Percentiles rank a stretch among this genome's conserved stretches.
These are phyloP conservation scores for Azemiops feae DNA, from an alignment of 2,113 vertebrate genomes.

Conservation along the genomic window DNA sequence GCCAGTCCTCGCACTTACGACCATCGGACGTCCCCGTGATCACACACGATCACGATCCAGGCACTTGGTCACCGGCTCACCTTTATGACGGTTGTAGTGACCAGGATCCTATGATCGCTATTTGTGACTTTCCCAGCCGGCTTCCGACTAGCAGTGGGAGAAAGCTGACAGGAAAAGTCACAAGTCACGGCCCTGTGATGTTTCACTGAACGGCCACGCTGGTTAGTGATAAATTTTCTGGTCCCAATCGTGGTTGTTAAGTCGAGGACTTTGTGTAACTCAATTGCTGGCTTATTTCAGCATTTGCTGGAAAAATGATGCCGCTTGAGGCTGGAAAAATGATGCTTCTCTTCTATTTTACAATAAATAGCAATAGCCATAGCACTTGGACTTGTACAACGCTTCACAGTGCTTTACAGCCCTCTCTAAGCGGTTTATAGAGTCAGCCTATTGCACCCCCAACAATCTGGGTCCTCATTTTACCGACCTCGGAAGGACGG, in stretches of 20 bases:
- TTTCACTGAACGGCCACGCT: background rate
- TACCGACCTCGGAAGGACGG: no score
- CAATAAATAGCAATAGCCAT: no score
- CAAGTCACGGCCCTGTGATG: background rate
- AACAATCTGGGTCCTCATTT: no score
- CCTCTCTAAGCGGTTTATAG: no score
- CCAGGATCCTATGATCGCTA: background rate
- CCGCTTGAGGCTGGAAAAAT: no score
- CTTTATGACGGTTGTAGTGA: background rate
- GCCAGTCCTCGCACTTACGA: background rate
- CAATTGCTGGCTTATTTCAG: background rate
- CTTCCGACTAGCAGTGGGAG: background rate
- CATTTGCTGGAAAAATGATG: background rate
- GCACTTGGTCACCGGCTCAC: background rate
- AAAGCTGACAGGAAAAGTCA: background rate
- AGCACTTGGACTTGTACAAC: no score
- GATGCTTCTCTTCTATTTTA: no score
- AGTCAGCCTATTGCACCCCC: no score
- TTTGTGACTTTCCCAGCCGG: background rate
- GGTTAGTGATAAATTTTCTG: background rate
- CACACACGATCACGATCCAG: background rate
- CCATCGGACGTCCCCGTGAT: background rate
- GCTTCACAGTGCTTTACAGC: no score
- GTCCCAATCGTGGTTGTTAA: no score
- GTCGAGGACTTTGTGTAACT: no score